Evolutionary conservation across 2,797 vertebrate species (phyloP).

Genomic region (Megalops cyprinoides): DNA sequence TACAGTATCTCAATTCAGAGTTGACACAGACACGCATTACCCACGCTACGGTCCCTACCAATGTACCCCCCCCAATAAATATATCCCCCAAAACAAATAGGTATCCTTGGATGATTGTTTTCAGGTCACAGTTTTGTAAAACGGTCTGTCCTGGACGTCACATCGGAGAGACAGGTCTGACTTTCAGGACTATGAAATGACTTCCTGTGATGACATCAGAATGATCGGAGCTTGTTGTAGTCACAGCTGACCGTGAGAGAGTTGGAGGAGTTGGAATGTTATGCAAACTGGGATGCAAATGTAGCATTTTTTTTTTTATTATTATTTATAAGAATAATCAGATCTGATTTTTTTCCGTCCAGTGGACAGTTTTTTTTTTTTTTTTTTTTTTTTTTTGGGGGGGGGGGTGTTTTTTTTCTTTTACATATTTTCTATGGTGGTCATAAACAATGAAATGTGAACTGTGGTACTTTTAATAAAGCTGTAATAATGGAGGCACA

Average conservation of each 20-base stretch:
- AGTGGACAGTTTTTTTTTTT: neutral
- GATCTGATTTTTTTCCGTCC: neutral
- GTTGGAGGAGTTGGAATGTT: neutral
- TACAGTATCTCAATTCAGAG: neutral
- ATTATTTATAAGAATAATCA: neutral
- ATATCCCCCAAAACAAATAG: neutral
- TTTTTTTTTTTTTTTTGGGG: neutral
- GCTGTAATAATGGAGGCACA: neutral
- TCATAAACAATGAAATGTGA: neutral
- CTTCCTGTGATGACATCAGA: no score
- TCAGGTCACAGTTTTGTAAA: neutral
- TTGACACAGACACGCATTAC: neutral
- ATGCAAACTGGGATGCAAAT: constrained; percentile 27
- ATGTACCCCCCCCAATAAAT: neutral
- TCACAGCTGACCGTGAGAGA: neutral
- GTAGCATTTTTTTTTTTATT: constrained; percentile 29
- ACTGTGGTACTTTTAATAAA: constrained; percentile 22
- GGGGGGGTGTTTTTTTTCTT: no score
- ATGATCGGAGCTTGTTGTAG: no score
- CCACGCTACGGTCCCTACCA: neutral
- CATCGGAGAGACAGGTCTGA: neutral
- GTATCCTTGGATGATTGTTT: neutral
- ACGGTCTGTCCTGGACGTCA: neutral
- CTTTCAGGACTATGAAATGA: no score
- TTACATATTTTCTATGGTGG: neutral